phyloP scores from a whole-genome alignment of 2,888 invertebrate genomes.

The Agriopis aurantiaria region DNA sequence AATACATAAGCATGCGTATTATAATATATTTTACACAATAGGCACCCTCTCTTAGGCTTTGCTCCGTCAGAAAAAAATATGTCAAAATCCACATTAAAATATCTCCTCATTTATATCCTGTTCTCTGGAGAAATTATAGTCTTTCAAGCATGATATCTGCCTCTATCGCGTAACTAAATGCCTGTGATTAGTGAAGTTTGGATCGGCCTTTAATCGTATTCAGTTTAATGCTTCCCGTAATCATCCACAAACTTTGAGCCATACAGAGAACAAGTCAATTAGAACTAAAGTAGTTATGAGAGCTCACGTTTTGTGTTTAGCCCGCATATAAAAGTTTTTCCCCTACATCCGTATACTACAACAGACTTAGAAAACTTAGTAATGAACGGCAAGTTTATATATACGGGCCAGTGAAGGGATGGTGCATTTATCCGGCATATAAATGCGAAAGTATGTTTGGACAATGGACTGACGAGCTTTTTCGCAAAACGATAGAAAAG shows the following conservation, averaged over 20 bases:
- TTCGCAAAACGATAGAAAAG: too few species aligned
- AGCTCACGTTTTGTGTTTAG: slow-evolving; percentile 26
- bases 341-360: slow-evolving; percentile 34
- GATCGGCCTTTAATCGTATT: not conserved
- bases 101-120: too few species aligned
- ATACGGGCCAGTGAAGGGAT: slow-evolving; percentile 24
- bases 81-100: too few species aligned
- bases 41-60: too few species aligned
- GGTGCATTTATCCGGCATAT: slow-evolving; percentile 5
- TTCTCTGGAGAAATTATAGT: too few species aligned
- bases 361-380: slow-evolving; percentile 47
- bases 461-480: too few species aligned
- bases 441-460: too few species aligned
- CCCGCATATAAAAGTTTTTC: slow-evolving; percentile 53
- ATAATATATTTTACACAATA: too few species aligned
- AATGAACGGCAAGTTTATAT: slow-evolving; percentile 37
- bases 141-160: too few species aligned
- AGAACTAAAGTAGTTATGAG: slow-evolving; percentile 31
- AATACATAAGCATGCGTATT: too few species aligned
- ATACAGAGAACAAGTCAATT: slow-evolving; percentile 27
- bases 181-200: not conserved
- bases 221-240: slow-evolving; percentile 10
- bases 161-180: not conserved
- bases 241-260: slow-evolving; percentile 12
- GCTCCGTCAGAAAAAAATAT: too few species aligned